These are phyloP conservation scores for Molanna angustata DNA, from an alignment of 2,888 invertebrate genomes.

Conservation along the genomic window DNA sequence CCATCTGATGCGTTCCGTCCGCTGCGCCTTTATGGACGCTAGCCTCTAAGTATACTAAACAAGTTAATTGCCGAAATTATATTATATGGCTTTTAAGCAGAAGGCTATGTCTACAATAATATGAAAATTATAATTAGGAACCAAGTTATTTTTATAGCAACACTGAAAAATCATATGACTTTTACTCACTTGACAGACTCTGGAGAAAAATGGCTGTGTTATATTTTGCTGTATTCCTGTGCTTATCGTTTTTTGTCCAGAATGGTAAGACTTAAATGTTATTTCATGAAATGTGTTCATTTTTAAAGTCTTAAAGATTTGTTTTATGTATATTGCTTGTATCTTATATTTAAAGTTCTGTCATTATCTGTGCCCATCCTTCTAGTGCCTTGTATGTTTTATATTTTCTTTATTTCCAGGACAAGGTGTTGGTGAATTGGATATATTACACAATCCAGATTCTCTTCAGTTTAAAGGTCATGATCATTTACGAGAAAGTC, in stretches of 20 bases:
- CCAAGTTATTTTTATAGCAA: too few species aligned
- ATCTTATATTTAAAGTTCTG: not conserved
- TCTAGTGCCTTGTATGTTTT: not conserved
- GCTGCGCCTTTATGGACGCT: too few species aligned
- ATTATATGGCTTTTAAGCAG: too few species aligned
- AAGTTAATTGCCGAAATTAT: too few species aligned
- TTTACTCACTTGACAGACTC: conserved; percentile 12
- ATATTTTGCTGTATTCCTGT: conserved; percentile 15
- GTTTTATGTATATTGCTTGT: not conserved
- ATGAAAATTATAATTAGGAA: too few species aligned
- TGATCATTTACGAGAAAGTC: conserved; percentile 59
- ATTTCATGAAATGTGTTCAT: not conserved
- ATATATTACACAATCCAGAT: conserved; percentile 64
- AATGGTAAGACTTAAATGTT: conserved; percentile 12
- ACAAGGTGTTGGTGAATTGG: conserved; percentile 64
- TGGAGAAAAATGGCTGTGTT: conserved; percentile 27
- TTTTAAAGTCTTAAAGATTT: not conserved
- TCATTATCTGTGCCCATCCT: conserved; percentile 16
- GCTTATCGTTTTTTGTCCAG: conserved; percentile 17
- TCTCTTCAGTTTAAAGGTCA: conserved; percentile 68
- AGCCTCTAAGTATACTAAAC: too few species aligned
- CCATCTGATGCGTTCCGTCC: too few species aligned
- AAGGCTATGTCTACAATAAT: too few species aligned
- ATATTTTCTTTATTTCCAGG: conserved; percentile 40
- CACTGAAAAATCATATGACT: conserved; percentile 26